phyloP scores from a whole-genome alignment of 2,113 vertebrate genomes.

The Pao palembangensis region DNA sequence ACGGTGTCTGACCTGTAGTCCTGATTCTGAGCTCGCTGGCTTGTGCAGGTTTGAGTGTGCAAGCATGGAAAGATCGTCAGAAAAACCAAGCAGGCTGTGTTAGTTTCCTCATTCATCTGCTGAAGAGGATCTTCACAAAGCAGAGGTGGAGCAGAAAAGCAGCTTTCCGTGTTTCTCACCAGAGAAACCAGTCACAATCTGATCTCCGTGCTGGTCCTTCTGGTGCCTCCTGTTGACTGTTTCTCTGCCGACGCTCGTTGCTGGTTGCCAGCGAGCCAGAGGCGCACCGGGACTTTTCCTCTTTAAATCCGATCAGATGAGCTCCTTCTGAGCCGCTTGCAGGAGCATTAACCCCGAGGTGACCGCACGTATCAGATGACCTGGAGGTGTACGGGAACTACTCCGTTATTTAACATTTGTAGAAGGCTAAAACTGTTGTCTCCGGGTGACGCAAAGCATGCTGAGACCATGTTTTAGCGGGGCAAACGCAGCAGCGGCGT shows the following conservation, averaged over 20 bases:
- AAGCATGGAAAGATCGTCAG: neutral
- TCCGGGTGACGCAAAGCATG: constrained; percentile 1
- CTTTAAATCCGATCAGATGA: constrained; percentile 62
- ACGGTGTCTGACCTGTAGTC: no score
- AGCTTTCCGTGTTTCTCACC: neutral
- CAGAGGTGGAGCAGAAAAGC: neutral
- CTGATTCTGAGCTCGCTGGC: neutral
- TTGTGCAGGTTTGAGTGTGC: constrained; percentile 29
- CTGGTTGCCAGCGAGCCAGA: constrained; percentile 21
- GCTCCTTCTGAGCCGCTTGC: constrained; percentile 52
- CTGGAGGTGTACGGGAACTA: neutral
- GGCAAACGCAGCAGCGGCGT: neutral
- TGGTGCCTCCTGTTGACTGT: constrained; percentile 10
- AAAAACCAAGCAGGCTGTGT: neutral
- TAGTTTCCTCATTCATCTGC: constrained; percentile 28
- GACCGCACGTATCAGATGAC: constrained; percentile 25
- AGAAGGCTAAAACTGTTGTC: no score
- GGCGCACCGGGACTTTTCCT: constrained; percentile 18
- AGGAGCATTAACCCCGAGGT: constrained; percentile 53
- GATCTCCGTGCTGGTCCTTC: constrained; percentile 6
- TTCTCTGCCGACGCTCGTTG: constrained; percentile 12
- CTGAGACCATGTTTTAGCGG: constrained; percentile 5
- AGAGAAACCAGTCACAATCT: neutral
- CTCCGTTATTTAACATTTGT: no score
- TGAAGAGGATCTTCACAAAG: constrained; percentile 11